Evolutionary conservation across 2,888 invertebrate species (phyloP).

Genomic region (Andrena hattorfiana): DNA sequence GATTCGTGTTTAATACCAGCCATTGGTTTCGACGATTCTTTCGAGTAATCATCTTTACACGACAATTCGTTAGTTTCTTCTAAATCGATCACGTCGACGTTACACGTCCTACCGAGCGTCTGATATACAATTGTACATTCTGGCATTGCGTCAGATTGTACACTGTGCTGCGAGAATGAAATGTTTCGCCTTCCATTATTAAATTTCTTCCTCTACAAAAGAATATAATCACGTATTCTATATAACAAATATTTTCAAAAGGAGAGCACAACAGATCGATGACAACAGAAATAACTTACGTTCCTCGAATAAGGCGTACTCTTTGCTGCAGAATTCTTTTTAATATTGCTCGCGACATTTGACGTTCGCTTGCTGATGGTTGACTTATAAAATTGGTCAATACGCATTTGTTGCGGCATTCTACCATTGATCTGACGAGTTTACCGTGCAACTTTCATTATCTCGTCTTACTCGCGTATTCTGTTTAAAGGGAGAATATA

Average conservation of each 20-base stretch:
- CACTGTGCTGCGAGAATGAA: not conserved
- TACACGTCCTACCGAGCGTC: not conserved
- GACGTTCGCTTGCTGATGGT: not conserved
- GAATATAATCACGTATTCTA: not conserved
- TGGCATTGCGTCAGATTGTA: not conserved
- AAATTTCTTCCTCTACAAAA: conserved; percentile 5
- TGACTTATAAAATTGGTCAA: conserved; percentile 51
- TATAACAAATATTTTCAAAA: not conserved
- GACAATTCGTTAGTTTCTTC: not conserved
- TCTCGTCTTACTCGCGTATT: not conserved
- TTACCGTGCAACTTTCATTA: not conserved
- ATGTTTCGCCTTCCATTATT: not conserved
- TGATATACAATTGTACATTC: not conserved
- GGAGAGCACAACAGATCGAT: not conserved
- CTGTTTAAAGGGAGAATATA: no score
- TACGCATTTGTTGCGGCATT: conserved; percentile 35
- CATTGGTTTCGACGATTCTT: not conserved
- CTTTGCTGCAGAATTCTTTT: not conserved
- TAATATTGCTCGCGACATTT: not conserved
- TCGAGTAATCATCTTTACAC: not conserved
- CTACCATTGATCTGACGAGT: not conserved
- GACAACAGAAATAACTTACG: conserved; percentile 44
- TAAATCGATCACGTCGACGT: not conserved
- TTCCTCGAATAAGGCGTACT: not conserved
- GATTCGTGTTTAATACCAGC: not conserved